phyloP scores from a whole-genome alignment of 2,888 invertebrate species.

The Phorcus lineatus region DNA sequence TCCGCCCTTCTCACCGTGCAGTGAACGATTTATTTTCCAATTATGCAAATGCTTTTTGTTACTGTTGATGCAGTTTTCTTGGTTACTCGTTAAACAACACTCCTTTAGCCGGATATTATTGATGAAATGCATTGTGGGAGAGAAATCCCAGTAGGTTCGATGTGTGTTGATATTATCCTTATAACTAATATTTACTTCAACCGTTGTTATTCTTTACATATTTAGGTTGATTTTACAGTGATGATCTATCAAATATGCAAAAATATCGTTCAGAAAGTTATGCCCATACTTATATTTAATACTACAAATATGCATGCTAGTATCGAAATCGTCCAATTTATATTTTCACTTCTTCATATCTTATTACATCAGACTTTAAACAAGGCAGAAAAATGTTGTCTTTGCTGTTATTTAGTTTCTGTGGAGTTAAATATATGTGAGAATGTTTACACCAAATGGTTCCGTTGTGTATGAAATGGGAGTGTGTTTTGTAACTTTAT shows the following conservation, averaged over 20 bases:
- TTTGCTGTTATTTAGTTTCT: too few species aligned
- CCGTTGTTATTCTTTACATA: constrained; percentile 22
- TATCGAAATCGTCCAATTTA: neutral
- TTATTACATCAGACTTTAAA: too few species aligned
- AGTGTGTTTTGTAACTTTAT: too few species aligned
- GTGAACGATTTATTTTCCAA: neutral
- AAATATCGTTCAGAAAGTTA: neutral
- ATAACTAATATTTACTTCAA: constrained; percentile 17
- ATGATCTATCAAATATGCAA: constrained; percentile 17
- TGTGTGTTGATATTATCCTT: constrained; percentile 17
- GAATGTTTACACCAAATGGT: too few species aligned
- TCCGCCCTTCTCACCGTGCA: too few species aligned
- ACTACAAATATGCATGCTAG: constrained; percentile 21
- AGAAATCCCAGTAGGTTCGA: neutral
- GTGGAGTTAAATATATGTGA: too few species aligned
- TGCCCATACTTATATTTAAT: constrained; percentile 7
- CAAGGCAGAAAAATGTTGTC: too few species aligned
- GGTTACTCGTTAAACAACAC: constrained; percentile 12
- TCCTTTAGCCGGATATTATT: neutral
- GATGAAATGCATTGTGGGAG: constrained; percentile 3
- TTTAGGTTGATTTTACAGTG: constrained; percentile 8
- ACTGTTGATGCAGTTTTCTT: constrained; percentile 3
- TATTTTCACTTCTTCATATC: neutral
- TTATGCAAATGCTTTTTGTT: constrained; percentile 20
- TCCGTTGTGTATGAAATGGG: too few species aligned